Base-by-base conservation (phyloP, 2,888 invertebrate genomes). In the Rhingia rostrata region DNA sequence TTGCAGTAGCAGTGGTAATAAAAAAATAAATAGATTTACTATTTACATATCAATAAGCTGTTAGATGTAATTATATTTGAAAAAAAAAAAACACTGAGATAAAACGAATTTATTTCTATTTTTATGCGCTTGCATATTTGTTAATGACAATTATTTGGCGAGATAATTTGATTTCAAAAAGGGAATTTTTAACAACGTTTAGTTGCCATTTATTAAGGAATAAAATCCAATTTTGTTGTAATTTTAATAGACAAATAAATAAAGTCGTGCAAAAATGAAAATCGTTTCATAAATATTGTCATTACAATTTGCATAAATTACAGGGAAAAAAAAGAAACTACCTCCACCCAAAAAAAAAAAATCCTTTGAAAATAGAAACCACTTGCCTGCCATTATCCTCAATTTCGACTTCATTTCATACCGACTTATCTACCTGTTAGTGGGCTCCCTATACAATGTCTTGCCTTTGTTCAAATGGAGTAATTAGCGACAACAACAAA, bases 11-110 rank as follows among this genome's bases (percentile, higher is more conserved):
- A 54, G 10, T 39, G 14, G 9, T 3, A 14, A 54, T 0, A 56
- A 14, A 12, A 54, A 3, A 37, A 60, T 47, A 58, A 63, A 47
- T 35, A 56, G 3, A 39, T 22, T 22, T 22, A 14, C 14, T 70
- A 77, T 77, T 77, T 69, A 49, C 70, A 77, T 69, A 54, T 69
- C 63, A 51, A 72, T 51, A 53, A 64, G 64, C 75, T 61, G 51
- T 3, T 14, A 47, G 35, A 45, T 63, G 61, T 70, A 63, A 70
- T 56, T 63, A 12, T 49, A 39, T 30, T 39, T 0, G 12, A 37
- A 41, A 33, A 69, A 70, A 54, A 43, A 41, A n/a, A n/a, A 10
- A 49, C 7, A 39, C 32, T 12, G 33, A 47, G 47, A 75, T 33
- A 41, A 67, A 43, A 12, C 35, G 5, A 47, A 77, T 41, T 41